phyloP scores from a whole-genome alignment of 2,113 vertebrate genomes.

The Anoura caudifer region DNA sequence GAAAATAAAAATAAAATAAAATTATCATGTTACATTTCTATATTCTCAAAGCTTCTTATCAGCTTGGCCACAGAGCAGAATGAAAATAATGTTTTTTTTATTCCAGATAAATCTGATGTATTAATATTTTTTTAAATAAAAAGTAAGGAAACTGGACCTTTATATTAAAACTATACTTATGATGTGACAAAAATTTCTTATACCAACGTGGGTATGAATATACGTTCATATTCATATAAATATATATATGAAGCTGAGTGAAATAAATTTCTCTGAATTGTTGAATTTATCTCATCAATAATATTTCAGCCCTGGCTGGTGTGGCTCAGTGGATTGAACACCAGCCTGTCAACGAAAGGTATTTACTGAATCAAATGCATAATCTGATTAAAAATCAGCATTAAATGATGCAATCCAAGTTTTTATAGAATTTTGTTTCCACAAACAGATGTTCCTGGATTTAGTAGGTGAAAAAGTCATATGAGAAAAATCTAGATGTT shows the following conservation, averaged over 20 bases:
- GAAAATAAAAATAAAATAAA: background rate
- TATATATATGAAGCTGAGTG: background rate
- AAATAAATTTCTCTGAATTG: background rate
- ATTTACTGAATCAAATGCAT: background rate
- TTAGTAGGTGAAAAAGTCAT: background rate
- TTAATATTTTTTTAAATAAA: background rate
- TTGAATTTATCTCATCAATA: background rate
- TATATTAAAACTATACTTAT: conserved; percentile 23
- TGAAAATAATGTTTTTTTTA: background rate
- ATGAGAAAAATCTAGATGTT: background rate
- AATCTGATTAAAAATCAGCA: background rate
- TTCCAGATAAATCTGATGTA: background rate
- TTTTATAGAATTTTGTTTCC: background rate
- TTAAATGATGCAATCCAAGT: background rate
- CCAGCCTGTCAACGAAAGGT: too few species aligned
- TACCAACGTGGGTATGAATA: background rate
- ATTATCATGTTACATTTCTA: background rate
- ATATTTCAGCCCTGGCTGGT: background rate
- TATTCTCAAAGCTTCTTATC: background rate
- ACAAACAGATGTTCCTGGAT: background rate
- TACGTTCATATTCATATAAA: background rate
- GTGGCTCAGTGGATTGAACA: too few species aligned
- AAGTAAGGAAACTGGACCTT: background rate
- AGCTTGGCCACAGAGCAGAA: background rate
- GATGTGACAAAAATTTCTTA: background rate